phyloP scores from a whole-genome alignment of 2,888 invertebrate genomes.

The Conchocele bisecta region DNA sequence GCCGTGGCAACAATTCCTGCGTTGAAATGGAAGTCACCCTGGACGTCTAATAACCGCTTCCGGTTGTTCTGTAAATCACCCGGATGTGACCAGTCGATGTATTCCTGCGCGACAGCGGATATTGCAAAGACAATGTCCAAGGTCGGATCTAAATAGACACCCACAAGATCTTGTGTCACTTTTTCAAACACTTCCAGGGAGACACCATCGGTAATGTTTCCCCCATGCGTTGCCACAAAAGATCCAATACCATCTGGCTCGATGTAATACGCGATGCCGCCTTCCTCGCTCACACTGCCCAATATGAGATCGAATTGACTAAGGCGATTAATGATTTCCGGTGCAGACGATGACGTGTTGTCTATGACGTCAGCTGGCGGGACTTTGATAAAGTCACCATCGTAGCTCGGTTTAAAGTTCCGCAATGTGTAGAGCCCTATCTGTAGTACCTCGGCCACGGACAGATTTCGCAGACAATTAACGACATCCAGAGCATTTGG shows the following conservation, averaged over 20 bases:
- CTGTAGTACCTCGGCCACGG: background rate
- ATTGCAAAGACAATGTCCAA: background rate
- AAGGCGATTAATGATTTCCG: background rate
- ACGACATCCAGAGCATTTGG: background rate
- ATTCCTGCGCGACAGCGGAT: background rate
- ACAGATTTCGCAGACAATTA: background rate
- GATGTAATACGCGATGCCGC: too few relatives aligned
- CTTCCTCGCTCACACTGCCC: conserved; percentile 1
- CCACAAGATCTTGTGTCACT: background rate
- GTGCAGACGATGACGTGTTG: background rate
- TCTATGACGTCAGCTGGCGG: background rate
- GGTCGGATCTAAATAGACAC: background rate
- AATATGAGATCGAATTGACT: conserved; percentile 1
- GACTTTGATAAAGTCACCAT: conserved; percentile 9
- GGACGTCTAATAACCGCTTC: background rate
- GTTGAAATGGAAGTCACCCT: background rate
- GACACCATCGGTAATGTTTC: background rate
- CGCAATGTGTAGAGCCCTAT: background rate
- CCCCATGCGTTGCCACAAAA: background rate
- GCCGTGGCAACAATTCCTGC: background rate
- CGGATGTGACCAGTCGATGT: conserved; percentile 2
- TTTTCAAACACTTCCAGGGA: background rate
- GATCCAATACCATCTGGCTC: too few relatives aligned
- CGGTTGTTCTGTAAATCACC: background rate
- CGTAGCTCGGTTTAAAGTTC: background rate